phyloP scores from a whole-genome alignment of 2,888 invertebrate species.

The Copidosoma aretas region DNA sequence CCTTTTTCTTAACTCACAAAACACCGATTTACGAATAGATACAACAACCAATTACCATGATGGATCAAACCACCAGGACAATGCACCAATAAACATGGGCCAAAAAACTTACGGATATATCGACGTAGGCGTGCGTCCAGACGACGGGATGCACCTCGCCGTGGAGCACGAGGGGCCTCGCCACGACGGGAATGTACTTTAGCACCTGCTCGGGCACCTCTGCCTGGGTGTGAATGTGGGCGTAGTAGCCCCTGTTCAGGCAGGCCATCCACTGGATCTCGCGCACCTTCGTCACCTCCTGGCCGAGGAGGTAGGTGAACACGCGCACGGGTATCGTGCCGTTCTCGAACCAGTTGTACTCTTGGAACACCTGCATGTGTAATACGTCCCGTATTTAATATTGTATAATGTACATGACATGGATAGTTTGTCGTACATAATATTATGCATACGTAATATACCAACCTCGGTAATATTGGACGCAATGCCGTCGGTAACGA shows the following conservation, averaged over 20 bases:
- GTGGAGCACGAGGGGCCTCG: constrained; percentile 80
- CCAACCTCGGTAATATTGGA: constrained; percentile 78
- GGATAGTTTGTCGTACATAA: too few relatives aligned
- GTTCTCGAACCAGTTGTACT: constrained; percentile 78
- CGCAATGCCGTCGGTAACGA: constrained; percentile 94
- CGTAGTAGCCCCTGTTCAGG: constrained; percentile 91
- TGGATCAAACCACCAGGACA: too few relatives aligned
- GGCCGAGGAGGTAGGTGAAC: constrained; percentile 94
- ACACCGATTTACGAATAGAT: too few relatives aligned
- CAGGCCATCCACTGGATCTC: constrained; percentile 96
- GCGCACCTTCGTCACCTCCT: constrained; percentile 87
- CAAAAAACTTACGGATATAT: constrained; percentile 74
- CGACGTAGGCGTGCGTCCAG: constrained; percentile 95
- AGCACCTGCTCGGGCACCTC: constrained; percentile 96
- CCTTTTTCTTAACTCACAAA: too few relatives aligned
- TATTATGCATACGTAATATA: neutral
- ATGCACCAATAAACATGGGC: too few relatives aligned
- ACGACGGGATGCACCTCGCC: constrained; percentile 79
- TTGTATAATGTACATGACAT: too few relatives aligned
- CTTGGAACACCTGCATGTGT: constrained; percentile 77
- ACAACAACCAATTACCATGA: too few relatives aligned
- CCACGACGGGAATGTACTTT: constrained; percentile 94
- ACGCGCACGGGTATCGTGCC: constrained; percentile 84
- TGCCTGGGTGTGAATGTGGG: constrained; percentile 92
- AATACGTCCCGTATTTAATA: too few relatives aligned